A percentile compares a stretch with the other conserved stretches of the same genome.
Conservation (phyloP, 2,888 invertebrate species). For the Digitonthophagus gazella region DNA sequence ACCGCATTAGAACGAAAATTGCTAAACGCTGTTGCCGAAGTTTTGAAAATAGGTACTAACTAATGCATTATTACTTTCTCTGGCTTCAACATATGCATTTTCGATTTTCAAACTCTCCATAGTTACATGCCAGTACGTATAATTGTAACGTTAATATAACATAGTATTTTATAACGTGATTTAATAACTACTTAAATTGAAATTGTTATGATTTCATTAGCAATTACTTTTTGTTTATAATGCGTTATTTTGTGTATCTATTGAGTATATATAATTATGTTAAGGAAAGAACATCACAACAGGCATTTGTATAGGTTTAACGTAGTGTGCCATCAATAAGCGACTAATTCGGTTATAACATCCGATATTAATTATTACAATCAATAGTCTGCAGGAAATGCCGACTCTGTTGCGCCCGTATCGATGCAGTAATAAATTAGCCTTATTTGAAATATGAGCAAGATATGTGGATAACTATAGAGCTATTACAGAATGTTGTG, state of each 20-base stretch:
- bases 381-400: neutral
- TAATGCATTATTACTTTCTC: neutral
- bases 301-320: no score
- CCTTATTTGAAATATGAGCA: neutral
- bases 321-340: neutral
- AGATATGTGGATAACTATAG: neutral
- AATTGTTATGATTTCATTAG: no score
- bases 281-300: no score
- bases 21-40: neutral
- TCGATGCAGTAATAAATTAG: neutral
- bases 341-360: neutral
- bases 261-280: no score
- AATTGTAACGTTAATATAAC: no score
- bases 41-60: neutral
- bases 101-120: neutral
- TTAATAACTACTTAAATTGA: no score
- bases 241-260: no score
- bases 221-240: no score
- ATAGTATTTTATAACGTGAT: no score
- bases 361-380: neutral
- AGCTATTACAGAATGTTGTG: neutral
- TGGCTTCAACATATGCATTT: neutral
- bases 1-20: neutral
- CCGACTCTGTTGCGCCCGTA: neutral
- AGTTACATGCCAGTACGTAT: no score